phyloP scores from a whole-genome alignment of 2,113 vertebrate genomes.

The Symphodus melops region DNA sequence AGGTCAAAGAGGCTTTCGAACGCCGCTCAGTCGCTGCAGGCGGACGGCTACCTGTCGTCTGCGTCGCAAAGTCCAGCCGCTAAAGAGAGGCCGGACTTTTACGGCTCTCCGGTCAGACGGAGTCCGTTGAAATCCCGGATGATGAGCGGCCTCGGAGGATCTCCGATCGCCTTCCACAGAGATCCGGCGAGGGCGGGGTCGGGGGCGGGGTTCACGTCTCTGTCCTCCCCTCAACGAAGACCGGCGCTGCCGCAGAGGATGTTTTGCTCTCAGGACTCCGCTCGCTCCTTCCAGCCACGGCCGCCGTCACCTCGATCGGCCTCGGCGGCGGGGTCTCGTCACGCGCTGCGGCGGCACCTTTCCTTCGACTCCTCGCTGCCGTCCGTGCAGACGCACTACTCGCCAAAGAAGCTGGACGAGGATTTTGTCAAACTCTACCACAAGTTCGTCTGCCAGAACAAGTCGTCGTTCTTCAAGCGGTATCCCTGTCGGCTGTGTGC shows the following conservation, averaged over 20 bases:
- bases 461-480: not conserved
- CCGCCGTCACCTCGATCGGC: constrained; percentile 14
- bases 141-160: constrained; percentile 19
- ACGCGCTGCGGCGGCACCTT: constrained; percentile 15
- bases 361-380: constrained; percentile 50
- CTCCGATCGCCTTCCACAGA: constrained; percentile 27
- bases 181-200: not conserved
- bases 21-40: not conserved
- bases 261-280: constrained; percentile 5
- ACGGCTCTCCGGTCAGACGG: constrained; percentile 40
- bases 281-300: constrained; percentile 1
- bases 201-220: not conserved
- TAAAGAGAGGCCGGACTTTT: constrained; percentile 10
- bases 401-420: constrained; percentile 57
- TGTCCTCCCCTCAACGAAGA: constrained; percentile 18
- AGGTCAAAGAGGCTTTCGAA: constrained; percentile 1
- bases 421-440: constrained; percentile 78
- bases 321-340: not conserved
- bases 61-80: not conserved
- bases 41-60: not conserved
- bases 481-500: constrained; percentile 68
- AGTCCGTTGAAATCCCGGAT: constrained; percentile 54
- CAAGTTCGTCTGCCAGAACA: constrained; percentile 74
- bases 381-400: rapidly evolving
- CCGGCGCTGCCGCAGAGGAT: constrained; percentile 1